These are phyloP conservation scores for Nestor notabilis DNA, from an alignment of 2,113 vertebrate species.

Conservation along the genomic window DNA sequence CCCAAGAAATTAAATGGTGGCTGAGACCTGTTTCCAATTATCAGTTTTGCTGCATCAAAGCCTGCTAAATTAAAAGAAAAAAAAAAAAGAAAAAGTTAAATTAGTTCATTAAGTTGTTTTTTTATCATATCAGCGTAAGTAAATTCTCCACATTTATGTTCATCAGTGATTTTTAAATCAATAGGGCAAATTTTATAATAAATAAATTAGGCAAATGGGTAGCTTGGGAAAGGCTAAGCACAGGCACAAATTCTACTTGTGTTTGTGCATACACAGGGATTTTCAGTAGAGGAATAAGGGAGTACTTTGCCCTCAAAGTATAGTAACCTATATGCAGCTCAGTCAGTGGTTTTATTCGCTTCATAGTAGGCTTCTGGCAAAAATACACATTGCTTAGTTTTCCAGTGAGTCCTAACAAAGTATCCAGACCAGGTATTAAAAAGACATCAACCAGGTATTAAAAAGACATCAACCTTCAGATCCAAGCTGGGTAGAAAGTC, in stretches of 20 bases:
- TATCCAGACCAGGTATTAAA: neutral
- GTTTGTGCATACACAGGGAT: neutral
- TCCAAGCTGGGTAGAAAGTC: neutral
- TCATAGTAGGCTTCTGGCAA: neutral
- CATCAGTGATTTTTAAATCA: neutral
- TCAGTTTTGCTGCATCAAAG: neutral
- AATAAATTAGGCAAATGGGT: neutral
- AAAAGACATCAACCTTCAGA: neutral
- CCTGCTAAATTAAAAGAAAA: neutral
- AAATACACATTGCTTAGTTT: neutral
- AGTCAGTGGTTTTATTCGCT: neutral
- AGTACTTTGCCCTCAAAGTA: accelerated
- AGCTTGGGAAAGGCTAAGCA: neutral
- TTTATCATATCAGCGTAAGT: neutral
- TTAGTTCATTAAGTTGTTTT: neutral
- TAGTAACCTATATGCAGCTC: neutral
- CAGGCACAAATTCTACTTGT: neutral
- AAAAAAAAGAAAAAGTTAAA: neutral
- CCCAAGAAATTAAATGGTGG: neutral
- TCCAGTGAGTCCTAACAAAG: neutral
- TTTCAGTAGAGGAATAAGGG: neutral
- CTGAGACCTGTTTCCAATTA: neutral
- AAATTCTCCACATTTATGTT: neutral
- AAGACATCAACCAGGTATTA: neutral
- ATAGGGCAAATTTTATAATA: neutral